A percentile compares a stretch with the other conserved stretches of the same genome.
phyloP scores from a whole-genome alignment of 2,113 vertebrate genomes.

The Rhagologus leucostigma region DNA sequence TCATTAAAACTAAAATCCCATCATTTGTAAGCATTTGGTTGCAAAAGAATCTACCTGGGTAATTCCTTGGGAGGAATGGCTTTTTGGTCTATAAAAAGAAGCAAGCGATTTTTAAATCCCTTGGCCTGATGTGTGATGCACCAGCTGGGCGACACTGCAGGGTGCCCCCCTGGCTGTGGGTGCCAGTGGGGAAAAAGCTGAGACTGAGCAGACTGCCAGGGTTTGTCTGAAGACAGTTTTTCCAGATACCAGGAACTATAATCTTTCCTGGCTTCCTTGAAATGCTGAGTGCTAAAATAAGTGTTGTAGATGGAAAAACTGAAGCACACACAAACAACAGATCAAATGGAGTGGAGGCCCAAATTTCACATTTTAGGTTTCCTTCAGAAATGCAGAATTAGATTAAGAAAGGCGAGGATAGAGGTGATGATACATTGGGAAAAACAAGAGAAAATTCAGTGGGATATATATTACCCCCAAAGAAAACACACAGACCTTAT shows the following conservation, averaged over 20 bases:
- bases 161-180: neutral
- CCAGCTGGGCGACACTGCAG: neutral
- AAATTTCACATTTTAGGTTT: neutral
- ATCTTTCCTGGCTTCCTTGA: slow-evolving; percentile 40
- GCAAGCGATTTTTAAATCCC: neutral
- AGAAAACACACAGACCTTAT: neutral
- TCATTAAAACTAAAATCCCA: neutral
- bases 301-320: slow-evolving; percentile 22
- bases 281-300: slow-evolving; percentile 30
- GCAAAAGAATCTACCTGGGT: neutral
- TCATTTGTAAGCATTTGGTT: neutral
- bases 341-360: neutral
- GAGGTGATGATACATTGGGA: neutral
- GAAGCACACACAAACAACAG: neutral
- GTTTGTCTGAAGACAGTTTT: slow-evolving; percentile 9
- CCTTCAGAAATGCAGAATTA: neutral
- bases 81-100: neutral
- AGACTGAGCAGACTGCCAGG: neutral
- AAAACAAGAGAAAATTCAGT: neutral
- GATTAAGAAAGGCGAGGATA: neutral
- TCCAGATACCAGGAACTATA: slow-evolving; percentile 40
- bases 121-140: fast-evolving
- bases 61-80: neutral
- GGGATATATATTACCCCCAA: neutral
- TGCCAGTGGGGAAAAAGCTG: neutral